Evolutionary conservation across 2,797 vertebrate species (phyloP).

Genomic region (Bradypodion pumilum): DNA sequence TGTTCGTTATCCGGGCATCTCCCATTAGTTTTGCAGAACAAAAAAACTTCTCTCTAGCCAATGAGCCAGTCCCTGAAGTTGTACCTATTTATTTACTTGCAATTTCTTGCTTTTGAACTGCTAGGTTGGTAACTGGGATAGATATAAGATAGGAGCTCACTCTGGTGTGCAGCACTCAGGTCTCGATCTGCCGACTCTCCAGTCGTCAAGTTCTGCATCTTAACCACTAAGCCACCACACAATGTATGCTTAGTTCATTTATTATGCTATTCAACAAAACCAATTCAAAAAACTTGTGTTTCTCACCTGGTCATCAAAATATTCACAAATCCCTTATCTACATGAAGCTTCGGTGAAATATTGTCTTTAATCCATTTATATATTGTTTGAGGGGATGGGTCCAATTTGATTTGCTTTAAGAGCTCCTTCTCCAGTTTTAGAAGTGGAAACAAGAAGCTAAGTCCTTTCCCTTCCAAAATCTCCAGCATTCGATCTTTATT

Average conservation of each 20-base stretch:
- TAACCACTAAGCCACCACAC: no score
- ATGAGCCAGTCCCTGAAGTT: no score
- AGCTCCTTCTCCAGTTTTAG: constrained; percentile 98
- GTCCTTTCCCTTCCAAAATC: constrained; percentile 95
- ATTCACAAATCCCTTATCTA: constrained; percentile 99
- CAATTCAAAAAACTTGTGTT: neutral
- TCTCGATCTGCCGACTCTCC: no score
- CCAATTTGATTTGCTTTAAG: constrained; percentile 93
- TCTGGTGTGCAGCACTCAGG: no score
- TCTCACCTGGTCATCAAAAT: constrained; percentile 98
- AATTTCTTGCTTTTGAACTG: no score
- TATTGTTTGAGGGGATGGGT: constrained; percentile 96
- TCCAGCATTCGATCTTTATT: constrained; percentile 99
- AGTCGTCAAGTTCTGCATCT: no score
- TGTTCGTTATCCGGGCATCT: no score
- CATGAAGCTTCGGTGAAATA: constrained; percentile 97
- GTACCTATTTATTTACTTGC: no score
- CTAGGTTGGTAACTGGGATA: no score
- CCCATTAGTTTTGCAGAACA: no score
- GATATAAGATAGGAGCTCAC: no score
- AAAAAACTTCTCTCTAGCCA: no score
- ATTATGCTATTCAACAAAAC: neutral
- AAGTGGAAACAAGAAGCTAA: constrained; percentile 97
- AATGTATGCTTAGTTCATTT: neutral
- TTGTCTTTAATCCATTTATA: constrained; percentile 99